Conservation (phyloP, 2,888 invertebrate genomes). For the Helicoverpa assulta region DNA sequence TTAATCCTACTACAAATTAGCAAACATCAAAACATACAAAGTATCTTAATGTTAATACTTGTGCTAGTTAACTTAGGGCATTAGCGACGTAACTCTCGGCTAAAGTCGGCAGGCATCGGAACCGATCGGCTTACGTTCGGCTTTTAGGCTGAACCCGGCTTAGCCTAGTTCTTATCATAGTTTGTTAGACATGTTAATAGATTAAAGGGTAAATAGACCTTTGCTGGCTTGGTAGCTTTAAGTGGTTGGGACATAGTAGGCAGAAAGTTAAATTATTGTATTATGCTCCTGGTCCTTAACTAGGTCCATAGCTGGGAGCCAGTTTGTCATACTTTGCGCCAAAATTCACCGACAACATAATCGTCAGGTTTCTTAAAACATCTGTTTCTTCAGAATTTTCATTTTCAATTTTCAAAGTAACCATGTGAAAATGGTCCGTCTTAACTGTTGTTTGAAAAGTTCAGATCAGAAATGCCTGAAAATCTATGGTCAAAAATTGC, state of each 20-base stretch:
- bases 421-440: too few species aligned
- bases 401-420: too few species aligned
- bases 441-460: too few species aligned
- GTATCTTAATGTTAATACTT: constrained; percentile 35
- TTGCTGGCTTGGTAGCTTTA: background rate
- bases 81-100: constrained; percentile 42
- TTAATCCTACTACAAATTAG: constrained; percentile 18
- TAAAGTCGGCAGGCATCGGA: constrained; percentile 37
- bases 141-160: constrained; percentile 47
- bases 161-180: constrained; percentile 45
- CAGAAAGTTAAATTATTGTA: too few species aligned
- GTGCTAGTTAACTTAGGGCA: constrained; percentile 23
- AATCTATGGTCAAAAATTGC: too few species aligned
- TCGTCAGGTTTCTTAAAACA: too few species aligned
- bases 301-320: too few species aligned
- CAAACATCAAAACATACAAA: constrained; percentile 8
- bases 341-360: too few species aligned
- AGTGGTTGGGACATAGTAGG: background rate
- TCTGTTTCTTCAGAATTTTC: too few species aligned
- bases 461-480: too few species aligned
- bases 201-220: constrained; percentile 32
- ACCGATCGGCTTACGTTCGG: constrained; percentile 49
- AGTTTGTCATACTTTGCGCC: too few species aligned
- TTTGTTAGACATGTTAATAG: constrained; percentile 44
- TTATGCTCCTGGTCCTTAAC: too few species aligned